Conservation (phyloP, 1,140 invertebrate genomes). For the Eueides isabella region DNA sequence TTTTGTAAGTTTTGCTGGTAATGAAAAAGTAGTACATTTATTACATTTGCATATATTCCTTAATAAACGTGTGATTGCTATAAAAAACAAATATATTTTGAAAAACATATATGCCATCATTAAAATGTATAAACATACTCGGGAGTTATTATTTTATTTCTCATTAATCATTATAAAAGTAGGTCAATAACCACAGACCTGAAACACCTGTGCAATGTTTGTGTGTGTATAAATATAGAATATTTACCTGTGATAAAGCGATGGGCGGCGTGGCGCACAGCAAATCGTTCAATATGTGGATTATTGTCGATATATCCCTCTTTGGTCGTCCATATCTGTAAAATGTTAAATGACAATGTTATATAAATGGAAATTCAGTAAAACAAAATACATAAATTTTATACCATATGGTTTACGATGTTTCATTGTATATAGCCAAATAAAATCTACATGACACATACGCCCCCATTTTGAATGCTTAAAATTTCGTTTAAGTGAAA, state of each 20-base stretch:
- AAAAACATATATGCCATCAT: background rate
- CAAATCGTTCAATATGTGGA: slow-evolving; percentile 97
- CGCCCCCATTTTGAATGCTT: background rate
- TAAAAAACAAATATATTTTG: too few species aligned
- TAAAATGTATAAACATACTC: background rate
- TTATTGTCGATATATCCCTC: slow-evolving; percentile 95
- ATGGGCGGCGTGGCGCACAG: slow-evolving; percentile 92
- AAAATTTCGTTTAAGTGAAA: too few species aligned
- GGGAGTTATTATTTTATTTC: background rate
- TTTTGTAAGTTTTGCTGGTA: too few species aligned
- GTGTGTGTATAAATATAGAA: slow-evolving; percentile 6
- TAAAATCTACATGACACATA: background rate
- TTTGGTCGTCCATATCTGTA: slow-evolving; percentile 91
- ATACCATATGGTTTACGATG: background rate
- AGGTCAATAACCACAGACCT: slow-evolving; percentile 11
- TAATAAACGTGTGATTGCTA: too few species aligned
- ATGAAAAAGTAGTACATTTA: too few species aligned
- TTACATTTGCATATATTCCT: too few species aligned
- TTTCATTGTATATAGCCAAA: background rate
- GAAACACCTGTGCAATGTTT: slow-evolving; percentile 21
- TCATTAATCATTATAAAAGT: slow-evolving; percentile 9
- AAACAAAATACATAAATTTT: background rate
- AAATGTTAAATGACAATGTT: slow-evolving; percentile 25
- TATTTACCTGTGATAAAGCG: slow-evolving; percentile 60
- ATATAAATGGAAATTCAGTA: background rate